Evolutionary conservation across 2,797 vertebrate genomes (phyloP).

Genomic region (Notamacropus eugenii): DNA sequence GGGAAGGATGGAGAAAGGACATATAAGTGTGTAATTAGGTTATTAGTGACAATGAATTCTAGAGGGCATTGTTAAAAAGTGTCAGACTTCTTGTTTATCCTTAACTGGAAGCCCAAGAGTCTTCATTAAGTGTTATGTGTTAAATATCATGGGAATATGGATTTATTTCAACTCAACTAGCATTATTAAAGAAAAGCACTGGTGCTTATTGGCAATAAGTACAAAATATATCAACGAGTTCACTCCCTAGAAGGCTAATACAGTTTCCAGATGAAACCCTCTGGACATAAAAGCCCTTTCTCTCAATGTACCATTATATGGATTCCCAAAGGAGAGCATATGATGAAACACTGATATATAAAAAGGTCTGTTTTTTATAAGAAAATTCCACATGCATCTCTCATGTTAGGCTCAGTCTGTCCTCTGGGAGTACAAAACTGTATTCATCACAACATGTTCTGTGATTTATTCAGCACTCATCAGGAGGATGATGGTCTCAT

Average conservation of each 20-base stretch:
- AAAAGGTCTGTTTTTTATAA: constrained; percentile 4
- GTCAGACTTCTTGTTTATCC: constrained; percentile 60
- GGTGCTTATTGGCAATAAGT: constrained; percentile 42
- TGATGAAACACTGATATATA: background rate
- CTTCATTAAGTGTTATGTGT: constrained; percentile 59
- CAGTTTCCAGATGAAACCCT: constrained; percentile 23
- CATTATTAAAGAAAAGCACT: constrained; percentile 58
- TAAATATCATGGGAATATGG: constrained; percentile 46
- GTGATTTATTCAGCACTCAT: background rate
- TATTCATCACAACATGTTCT: background rate
- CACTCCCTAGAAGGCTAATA: background rate
- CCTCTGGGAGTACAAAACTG: background rate
- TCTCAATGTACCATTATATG: constrained; percentile 31
- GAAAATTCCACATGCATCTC: background rate
- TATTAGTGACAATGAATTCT: constrained; percentile 47
- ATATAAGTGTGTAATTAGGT: background rate
- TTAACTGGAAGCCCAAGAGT: constrained; percentile 52
- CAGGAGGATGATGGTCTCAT: background rate
- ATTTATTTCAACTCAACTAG: constrained; percentile 44
- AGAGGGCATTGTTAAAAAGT: constrained; percentile 45
- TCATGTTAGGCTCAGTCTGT: constrained; percentile 5
- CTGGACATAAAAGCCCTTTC: background rate
- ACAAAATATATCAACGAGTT: constrained; percentile 22
- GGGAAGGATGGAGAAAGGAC: background rate
- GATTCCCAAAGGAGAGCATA: background rate